A percentile compares a stretch with the other conserved stretches of the same genome.
phyloP scores from a whole-genome alignment of 2,113 vertebrate species.

The Ptyas mucosa region DNA sequence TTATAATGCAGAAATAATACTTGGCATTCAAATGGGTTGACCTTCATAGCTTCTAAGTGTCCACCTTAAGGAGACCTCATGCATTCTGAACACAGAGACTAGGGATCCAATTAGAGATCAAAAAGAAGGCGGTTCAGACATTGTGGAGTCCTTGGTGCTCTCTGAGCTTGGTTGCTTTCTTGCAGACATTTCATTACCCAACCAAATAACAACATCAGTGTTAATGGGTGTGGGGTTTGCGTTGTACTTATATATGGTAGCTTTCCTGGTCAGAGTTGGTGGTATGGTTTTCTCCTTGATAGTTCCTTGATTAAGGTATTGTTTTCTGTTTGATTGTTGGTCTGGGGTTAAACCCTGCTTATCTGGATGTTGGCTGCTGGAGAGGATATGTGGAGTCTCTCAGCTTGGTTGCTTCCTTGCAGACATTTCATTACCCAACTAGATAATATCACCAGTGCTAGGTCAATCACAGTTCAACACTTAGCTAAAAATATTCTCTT shows the following conservation, averaged over 20 bases:
- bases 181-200: neutral
- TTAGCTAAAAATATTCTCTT: neutral
- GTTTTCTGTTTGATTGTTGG: neutral
- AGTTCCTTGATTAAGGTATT: neutral
- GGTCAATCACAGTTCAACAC: neutral
- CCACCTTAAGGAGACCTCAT: neutral
- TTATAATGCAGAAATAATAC: neutral
- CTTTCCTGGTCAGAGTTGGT: neutral
- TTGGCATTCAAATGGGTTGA: neutral
- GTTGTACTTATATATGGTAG: neutral
- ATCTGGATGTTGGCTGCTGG: neutral
- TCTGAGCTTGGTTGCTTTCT: neutral
- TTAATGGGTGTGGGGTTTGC: neutral
- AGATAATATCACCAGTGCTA: neutral
- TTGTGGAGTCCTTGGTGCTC: neutral
- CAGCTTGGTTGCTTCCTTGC: no score
- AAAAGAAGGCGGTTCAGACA: neutral
- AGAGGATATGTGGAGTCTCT: neutral
- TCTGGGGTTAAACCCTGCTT: neutral
- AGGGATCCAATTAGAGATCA: neutral
- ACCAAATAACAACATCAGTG: neutral
- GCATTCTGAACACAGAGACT: neutral
- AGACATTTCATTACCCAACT: neutral
- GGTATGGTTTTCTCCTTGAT: neutral
- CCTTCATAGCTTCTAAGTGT: neutral